phyloP scores from a whole-genome alignment of 2,113 vertebrate genomes.

The Serilophus lunatus region DNA sequence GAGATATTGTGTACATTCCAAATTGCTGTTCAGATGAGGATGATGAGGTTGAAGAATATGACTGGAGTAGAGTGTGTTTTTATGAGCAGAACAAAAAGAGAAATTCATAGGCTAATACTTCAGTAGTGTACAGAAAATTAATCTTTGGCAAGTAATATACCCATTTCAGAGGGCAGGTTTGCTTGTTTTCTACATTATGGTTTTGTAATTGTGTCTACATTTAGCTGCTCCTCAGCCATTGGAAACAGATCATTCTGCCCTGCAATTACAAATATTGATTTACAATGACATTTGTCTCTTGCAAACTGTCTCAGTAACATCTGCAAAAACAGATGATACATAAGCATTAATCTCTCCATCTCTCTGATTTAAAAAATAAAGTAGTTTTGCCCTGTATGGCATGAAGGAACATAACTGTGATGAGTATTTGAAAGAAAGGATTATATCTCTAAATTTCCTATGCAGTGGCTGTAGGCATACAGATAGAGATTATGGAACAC shows the following conservation, averaged over 20 bases:
- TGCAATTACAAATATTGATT: slow-evolving; percentile 55
- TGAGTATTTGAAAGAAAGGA: background rate
- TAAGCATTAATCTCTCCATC: slow-evolving; percentile 23
- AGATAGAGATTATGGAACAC: background rate
- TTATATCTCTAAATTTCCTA: background rate
- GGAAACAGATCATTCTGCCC: slow-evolving; percentile 6
- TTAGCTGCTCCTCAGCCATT: background rate
- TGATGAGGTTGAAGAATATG: background rate
- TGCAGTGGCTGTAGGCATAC: background rate
- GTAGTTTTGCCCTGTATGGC: background rate
- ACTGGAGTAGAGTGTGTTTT: background rate
- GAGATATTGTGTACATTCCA: background rate
- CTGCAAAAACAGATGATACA: slow-evolving; percentile 36
- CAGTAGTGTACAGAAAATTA: background rate
- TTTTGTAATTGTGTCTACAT: slow-evolving; percentile 11
- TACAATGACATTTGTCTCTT: slow-evolving; percentile 9
- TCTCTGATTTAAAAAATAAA: background rate
- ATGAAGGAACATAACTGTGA: background rate
- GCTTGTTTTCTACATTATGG: background rate
- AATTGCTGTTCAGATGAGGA: background rate
- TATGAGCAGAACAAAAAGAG: background rate
- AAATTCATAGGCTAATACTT: background rate
- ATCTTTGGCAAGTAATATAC: background rate
- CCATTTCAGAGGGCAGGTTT: background rate
- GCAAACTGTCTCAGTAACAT: background rate